Evolutionary conservation across 2,797 vertebrate genomes (phyloP).

Genomic region (Catharus ustulatus): DNA sequence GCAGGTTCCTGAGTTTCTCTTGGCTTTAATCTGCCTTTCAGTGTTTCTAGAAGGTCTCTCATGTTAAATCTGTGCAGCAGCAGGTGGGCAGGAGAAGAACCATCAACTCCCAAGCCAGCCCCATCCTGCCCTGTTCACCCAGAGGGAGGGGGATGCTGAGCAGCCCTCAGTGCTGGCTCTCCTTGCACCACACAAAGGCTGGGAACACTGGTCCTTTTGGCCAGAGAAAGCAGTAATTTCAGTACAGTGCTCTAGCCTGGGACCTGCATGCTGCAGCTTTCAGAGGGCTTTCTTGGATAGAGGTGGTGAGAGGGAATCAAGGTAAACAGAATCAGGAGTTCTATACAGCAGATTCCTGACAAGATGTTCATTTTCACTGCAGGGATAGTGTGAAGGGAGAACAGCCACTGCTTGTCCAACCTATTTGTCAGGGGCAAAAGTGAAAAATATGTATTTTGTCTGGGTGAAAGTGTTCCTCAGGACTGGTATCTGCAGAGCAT

Average conservation of each 20-base stretch:
- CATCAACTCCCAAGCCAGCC: accelerated
- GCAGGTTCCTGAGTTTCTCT: not conserved
- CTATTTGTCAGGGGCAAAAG: not conserved
- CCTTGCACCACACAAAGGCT: not conserved
- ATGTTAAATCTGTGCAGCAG: not conserved
- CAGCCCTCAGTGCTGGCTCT: not conserved
- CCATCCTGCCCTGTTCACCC: not conserved
- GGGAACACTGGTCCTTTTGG: not conserved
- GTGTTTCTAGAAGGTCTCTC: not conserved
- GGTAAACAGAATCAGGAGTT: not conserved
- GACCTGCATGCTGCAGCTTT: not conserved
- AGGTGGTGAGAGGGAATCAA: not conserved
- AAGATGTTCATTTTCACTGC: not conserved
- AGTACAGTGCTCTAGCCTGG: not conserved
- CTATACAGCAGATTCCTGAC: not conserved
- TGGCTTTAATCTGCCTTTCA: not conserved
- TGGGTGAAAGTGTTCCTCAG: not conserved
- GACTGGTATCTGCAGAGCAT: not conserved
- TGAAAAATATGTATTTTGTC: not conserved
- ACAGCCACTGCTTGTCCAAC: not conserved
- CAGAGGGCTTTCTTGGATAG: not conserved
- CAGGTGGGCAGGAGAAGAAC: not conserved
- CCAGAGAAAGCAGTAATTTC: not conserved
- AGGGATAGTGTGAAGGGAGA: not conserved
- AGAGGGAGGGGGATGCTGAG: not conserved